These are phyloP conservation scores for Patella pellucida DNA, from an alignment of 2,888 invertebrate genomes.

Conservation along the genomic window DNA sequence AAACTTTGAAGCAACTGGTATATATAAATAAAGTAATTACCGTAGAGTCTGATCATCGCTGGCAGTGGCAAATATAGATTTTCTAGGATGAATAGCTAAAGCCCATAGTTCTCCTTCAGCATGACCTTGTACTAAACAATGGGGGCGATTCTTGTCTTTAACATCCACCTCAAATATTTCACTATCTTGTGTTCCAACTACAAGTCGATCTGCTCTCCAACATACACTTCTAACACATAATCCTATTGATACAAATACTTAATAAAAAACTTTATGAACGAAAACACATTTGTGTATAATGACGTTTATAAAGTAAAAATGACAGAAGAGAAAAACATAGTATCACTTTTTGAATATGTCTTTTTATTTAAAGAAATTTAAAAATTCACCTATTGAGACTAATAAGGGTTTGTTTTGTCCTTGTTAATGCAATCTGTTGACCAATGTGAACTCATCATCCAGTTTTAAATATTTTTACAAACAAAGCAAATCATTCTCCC, in stretches of 20 bases:
- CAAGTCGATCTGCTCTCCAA: constrained; percentile 64
- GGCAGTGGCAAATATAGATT: constrained; percentile 70
- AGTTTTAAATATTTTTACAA: no score
- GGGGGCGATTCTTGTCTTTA: constrained; percentile 58
- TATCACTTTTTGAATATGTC: not conserved
- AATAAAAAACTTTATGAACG: not conserved
- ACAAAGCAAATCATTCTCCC: no score
- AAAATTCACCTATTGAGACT: no score
- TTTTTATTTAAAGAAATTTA: not conserved
- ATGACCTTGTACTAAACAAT: constrained; percentile 68
- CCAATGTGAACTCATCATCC: no score
- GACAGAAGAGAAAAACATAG: not conserved
- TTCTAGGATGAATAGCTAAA: constrained; percentile 68
- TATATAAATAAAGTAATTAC: constrained; percentile 35
- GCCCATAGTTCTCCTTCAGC: constrained; percentile 71
- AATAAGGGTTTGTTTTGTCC: no score
- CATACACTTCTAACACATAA: constrained; percentile 67
- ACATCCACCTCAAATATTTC: constrained; percentile 69
- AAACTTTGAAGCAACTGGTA: no score
- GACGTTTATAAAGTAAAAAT: not conserved
- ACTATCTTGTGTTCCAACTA: constrained; percentile 70
- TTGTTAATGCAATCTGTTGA: no score
- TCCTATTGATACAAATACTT: constrained; percentile 44
- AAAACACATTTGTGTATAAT: no score
- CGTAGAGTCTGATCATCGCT: constrained; percentile 71